Conservation (phyloP, 2,888 invertebrate genomes). For the Imbricaverruca yamaguchii region DNA sequence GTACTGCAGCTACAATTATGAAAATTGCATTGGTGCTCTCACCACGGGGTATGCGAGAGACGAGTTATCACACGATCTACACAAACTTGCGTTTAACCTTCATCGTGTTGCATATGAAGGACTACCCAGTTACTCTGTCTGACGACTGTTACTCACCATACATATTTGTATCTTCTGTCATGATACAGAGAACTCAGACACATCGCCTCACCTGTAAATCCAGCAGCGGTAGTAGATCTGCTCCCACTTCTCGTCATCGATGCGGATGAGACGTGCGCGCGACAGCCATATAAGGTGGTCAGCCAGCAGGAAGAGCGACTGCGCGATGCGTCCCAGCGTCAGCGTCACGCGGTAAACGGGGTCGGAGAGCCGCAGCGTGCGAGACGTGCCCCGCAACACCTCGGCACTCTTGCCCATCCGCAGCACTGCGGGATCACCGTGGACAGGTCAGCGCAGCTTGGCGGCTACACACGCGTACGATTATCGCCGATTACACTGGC, state of each 20-base stretch:
- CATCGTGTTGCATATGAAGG: too few relatives aligned
- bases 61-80: too few relatives aligned
- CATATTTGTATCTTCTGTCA: too few relatives aligned
- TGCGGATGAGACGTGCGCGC: constrained; percentile 38
- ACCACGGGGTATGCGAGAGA: too few relatives aligned
- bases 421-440: constrained; percentile 55
- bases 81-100: too few relatives aligned
- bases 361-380: constrained; percentile 64
- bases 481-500: too few relatives aligned
- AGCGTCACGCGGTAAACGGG: constrained; percentile 59
- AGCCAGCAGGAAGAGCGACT: constrained; percentile 67
- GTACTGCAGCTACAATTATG: too few relatives aligned
- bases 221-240: constrained; percentile 57
- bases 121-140: too few relatives aligned
- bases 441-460: neutral
- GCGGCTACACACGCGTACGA: too few relatives aligned
- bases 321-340: constrained; percentile 69
- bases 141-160: too few relatives aligned
- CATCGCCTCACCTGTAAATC: constrained; percentile 48
- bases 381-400: constrained; percentile 63
- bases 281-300: constrained; percentile 84
- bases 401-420: constrained; percentile 79
- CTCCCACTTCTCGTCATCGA: constrained; percentile 58
- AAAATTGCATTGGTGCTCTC: too few relatives aligned
- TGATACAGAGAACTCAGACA: too few relatives aligned